A percentile compares a stretch with the other conserved stretches of the same genome.
phyloP scores from a whole-genome alignment of 2,113 vertebrate species.

The Laticauda colubrina region DNA sequence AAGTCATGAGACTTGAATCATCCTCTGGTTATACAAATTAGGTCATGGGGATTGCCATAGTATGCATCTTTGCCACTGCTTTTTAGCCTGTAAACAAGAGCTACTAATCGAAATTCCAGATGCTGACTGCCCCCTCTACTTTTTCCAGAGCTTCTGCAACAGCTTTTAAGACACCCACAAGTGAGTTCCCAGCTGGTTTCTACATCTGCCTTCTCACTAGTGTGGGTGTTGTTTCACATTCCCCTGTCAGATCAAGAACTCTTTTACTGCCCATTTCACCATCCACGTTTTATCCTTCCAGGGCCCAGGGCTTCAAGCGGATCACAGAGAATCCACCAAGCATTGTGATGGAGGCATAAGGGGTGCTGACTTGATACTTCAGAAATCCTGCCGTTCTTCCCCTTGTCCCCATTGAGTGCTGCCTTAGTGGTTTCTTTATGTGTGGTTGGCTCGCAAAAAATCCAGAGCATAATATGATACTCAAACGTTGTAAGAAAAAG shows the following conservation, averaged over 20 bases:
- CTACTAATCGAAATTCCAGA: slow-evolving; percentile 6
- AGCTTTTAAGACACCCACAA: slow-evolving; percentile 22
- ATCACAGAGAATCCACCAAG: neutral
- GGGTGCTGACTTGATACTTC: neutral
- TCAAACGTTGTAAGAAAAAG: neutral
- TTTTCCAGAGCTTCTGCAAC: neutral
- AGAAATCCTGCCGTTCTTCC: neutral
- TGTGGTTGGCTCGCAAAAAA: neutral
- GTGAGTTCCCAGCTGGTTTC: neutral
- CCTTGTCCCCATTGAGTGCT: neutral
- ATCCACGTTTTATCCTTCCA: neutral
- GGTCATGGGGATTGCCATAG: neutral
- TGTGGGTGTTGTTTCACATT: slow-evolving; percentile 8
- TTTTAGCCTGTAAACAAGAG: slow-evolving; percentile 15
- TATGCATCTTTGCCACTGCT: neutral
- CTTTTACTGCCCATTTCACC: neutral
- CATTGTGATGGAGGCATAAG: neutral
- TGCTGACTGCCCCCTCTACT: neutral
- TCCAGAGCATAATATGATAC: neutral
- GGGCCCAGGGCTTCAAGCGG: neutral
- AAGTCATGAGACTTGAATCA: neutral
- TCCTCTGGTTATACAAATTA: neutral
- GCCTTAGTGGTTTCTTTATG: neutral
- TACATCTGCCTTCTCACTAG: slow-evolving; percentile 11
- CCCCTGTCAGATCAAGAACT: neutral